phyloP scores from a whole-genome alignment of 92 coral and sea anemone genomes.

The Epizoanthus ramosus region DNA sequence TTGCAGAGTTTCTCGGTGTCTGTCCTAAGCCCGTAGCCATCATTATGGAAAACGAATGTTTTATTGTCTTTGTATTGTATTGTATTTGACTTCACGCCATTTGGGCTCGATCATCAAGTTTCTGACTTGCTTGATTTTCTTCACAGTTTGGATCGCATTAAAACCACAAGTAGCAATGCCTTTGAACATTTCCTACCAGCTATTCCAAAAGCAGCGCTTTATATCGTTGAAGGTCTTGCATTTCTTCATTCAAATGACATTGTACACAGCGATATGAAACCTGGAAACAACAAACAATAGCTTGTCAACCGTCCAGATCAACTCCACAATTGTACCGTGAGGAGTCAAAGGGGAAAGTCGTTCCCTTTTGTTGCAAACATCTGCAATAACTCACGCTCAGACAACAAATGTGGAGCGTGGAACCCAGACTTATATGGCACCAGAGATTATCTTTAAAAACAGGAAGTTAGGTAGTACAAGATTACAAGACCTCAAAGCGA shows the following conservation, averaged over 20 bases:
- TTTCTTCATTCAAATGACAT: slow-evolving; percentile 51
- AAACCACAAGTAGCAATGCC: background rate
- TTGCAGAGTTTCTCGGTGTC: slow-evolving; percentile 34
- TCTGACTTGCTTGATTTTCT: slow-evolving; percentile 36
- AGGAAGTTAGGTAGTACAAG: slow-evolving; percentile 1
- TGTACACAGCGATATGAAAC: slow-evolving; percentile 58
- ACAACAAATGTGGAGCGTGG: slow-evolving; percentile 28
- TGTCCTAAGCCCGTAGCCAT: slow-evolving; percentile 49
- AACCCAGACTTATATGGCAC: slow-evolving; percentile 24
- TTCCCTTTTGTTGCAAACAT: slow-evolving; percentile 22
- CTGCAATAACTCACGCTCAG: slow-evolving; percentile 16
- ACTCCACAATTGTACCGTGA: too few species aligned
- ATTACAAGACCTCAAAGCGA: slow-evolving; percentile 16
- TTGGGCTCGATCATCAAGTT: slow-evolving; percentile 32
- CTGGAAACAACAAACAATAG: slow-evolving; percentile 55
- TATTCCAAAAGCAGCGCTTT: slow-evolving; percentile 39
- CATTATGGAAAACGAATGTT: slow-evolving; percentile 53
- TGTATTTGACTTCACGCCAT: slow-evolving; percentile 50
- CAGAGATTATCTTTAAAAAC: slow-evolving; percentile 5
- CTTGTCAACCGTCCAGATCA: background rate
- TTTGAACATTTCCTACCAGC: slow-evolving; percentile 32
- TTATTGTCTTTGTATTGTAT: too few species aligned
- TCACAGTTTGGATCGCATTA: slow-evolving; percentile 24
- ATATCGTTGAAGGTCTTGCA: slow-evolving; percentile 40
- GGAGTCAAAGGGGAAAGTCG: slow-evolving; percentile 38